Evolutionary conservation across 2,113 vertebrate genomes (phyloP).

Genomic region (Pseudorhombus dupliciocellatus): DNA sequence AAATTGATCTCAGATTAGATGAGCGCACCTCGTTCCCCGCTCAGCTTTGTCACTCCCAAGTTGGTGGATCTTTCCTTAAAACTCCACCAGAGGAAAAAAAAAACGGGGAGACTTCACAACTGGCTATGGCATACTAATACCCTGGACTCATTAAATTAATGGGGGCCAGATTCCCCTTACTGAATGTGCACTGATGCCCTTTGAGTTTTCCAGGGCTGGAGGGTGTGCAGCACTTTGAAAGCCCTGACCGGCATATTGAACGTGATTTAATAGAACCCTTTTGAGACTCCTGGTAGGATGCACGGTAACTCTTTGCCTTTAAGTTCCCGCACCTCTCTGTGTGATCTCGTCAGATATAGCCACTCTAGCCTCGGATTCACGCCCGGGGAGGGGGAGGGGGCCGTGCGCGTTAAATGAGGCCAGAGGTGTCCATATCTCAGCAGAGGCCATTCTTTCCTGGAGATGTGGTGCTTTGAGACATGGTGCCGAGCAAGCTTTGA

Average conservation of each 20-base stretch:
- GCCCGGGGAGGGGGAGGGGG: slow-evolving; percentile 65
- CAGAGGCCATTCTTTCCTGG: slow-evolving; percentile 81
- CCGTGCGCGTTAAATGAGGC: slow-evolving; percentile 76
- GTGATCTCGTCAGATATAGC: slow-evolving; percentile 79
- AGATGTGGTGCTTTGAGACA: slow-evolving; percentile 78
- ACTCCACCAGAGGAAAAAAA: slow-evolving; percentile 74
- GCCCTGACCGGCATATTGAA: slow-evolving; percentile 83
- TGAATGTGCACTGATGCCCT: slow-evolving; percentile 77
- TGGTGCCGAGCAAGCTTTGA: slow-evolving; percentile 74
- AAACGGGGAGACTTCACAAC: slow-evolving; percentile 68
- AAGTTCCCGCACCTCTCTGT: slow-evolving; percentile 77
- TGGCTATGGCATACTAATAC: slow-evolving; percentile 82
- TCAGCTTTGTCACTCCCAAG: slow-evolving; percentile 74
- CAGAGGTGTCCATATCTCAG: slow-evolving; percentile 79
- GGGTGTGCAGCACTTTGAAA: slow-evolving; percentile 80
- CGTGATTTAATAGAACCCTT: slow-evolving; percentile 80
- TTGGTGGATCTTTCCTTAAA: slow-evolving; percentile 74
- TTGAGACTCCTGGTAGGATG: slow-evolving; percentile 81
- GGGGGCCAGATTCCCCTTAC: slow-evolving; percentile 78
- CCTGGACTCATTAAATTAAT: slow-evolving; percentile 85
- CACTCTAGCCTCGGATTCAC: slow-evolving; percentile 70
- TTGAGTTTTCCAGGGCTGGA: slow-evolving; percentile 83
- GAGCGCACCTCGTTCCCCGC: slow-evolving; percentile 56
- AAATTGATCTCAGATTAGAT: slow-evolving; percentile 76
- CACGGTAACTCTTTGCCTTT: slow-evolving; percentile 79